phyloP scores from a whole-genome alignment of 2,888 invertebrate genomes.

The Crematogaster levior region DNA sequence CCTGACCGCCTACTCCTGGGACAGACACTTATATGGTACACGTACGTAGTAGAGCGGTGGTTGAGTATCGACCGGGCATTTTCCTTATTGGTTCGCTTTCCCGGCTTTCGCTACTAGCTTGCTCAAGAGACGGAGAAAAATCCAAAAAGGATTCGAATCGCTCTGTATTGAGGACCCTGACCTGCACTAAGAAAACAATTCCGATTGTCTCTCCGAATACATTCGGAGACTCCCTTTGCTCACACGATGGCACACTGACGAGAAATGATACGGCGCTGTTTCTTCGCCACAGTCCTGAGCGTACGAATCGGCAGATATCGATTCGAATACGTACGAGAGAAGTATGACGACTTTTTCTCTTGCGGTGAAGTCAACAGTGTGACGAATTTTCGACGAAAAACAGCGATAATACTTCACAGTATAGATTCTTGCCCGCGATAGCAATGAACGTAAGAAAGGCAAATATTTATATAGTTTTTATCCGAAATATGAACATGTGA shows the following conservation, averaged over 20 bases:
- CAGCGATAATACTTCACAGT: conserved; percentile 47
- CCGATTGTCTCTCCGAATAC: conserved; percentile 55
- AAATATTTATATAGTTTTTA: conserved; percentile 57
- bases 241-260: conserved; percentile 1
- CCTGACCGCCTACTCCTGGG: conserved; percentile 69
- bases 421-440: conserved; percentile 45
- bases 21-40: conserved; percentile 68
- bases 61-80: conserved; percentile 63
- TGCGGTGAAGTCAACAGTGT: not conserved
- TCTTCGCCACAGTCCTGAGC: not conserved
- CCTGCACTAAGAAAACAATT: conserved; percentile 64
- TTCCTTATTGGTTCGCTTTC: conserved; percentile 68
- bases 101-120: conserved; percentile 28
- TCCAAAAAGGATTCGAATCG: conserved; percentile 61
- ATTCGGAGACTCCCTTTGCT: conserved; percentile 34
- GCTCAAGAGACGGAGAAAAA: conserved; percentile 34
- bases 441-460: not conserved
- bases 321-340: conserved; percentile 17
- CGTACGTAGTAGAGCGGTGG: conserved; percentile 51
- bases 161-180: conserved; percentile 30
- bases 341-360: not conserved
- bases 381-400: conserved; percentile 45
- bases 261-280: conserved; percentile 39
- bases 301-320: conserved; percentile 13
- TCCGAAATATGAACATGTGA: conserved; percentile 20